Conservation (phyloP, 2,113 vertebrate species). For the Stigmatopora nigra region DNA sequence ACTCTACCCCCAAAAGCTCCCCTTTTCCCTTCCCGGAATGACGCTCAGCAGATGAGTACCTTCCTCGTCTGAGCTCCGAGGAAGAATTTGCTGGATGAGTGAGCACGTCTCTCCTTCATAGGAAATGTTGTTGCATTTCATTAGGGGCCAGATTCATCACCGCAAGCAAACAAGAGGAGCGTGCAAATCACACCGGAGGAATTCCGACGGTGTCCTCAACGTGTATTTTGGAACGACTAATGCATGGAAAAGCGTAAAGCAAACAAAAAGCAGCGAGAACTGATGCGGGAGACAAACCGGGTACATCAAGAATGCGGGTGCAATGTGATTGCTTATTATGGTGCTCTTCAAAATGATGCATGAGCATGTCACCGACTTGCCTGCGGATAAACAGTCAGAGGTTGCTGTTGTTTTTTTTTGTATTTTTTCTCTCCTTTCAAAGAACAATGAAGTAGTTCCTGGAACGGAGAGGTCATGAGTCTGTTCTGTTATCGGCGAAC, state of each 20-base stretch:
- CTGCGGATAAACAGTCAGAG: slow-evolving; percentile 21
- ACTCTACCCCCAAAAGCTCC: slow-evolving; percentile 1
- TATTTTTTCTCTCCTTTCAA: background rate
- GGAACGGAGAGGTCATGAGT: slow-evolving; percentile 14
- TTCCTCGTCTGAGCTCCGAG: slow-evolving; percentile 30
- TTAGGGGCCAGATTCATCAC: slow-evolving; percentile 70
- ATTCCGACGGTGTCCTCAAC: slow-evolving; percentile 34
- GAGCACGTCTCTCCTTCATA: slow-evolving; percentile 60
- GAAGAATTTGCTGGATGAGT: slow-evolving; percentile 61
- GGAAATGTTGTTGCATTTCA: slow-evolving; percentile 66
- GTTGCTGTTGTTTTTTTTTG: slow-evolving; percentile 4
- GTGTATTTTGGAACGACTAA: slow-evolving; percentile 28
- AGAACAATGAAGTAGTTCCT: slow-evolving; percentile 15
- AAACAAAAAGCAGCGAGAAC: slow-evolving; percentile 43
- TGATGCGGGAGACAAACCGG: slow-evolving; percentile 53
- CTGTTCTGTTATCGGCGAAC: slow-evolving; percentile 35
- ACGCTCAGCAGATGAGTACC: slow-evolving; percentile 29
- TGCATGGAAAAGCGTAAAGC: slow-evolving; percentile 38
- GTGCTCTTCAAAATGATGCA: slow-evolving; percentile 48
- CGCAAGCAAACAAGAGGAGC: slow-evolving; percentile 58
- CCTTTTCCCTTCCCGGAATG: slow-evolving; percentile 20
- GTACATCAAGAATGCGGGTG: slow-evolving; percentile 41
- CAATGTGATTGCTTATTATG: slow-evolving; percentile 54
- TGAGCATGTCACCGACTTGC: slow-evolving; percentile 33
- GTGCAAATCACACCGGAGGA: slow-evolving; percentile 56